Evolutionary conservation across 2,113 vertebrate species (phyloP), one percentile per base, ranked within the genome.

Genomic region (Aspiorhynchus laticeps): DNA sequence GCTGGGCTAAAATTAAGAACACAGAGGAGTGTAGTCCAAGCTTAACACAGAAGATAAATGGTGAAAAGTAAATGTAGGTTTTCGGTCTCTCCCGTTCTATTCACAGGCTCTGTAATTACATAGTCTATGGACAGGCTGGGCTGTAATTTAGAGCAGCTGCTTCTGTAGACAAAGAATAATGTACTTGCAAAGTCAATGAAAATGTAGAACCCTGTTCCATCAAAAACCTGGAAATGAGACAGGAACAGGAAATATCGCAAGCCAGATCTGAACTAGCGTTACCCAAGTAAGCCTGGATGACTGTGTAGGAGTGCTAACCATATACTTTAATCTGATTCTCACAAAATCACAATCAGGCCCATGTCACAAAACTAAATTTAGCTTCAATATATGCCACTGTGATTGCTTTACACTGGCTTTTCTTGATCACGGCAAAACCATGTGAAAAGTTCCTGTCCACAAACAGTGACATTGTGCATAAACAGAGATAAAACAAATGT

Each of bases 51-150:
- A 86, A 84, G 86, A 86, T 86, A 84, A 84, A 88, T 65, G 51
- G 59, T 86, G 81, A 86, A 87, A 87, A 73, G 80, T 53, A 89
- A 88, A 80, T 84, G n/a, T 67, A 56, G 79, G 80, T 83, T 89
- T 87, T 87, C 41, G 78, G 77, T 86, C 80, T 74, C 33, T 73
- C 33, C 21, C n/a, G 6, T 77, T 85, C 38, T 77, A 85, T 77
- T 77, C 73, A 26, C 38, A 71, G 48, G 33, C 83, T 84, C 79
- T 89, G 36, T 89, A 87, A 87, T 83, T 74, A 75, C 76, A 67
- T 51, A 56, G 28, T 46, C 74, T 77, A 17, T 48, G 82, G 56
- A 77, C 69, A 78, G 46, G 41, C 12, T 56, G 84, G 56, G 31
- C 71, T 74, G 43, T 89, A 76, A 89, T 87, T 89, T 85, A 59